phyloP scores from a whole-genome alignment of 1,140 invertebrate species.

The Helicorthomorpha holstii region DNA sequence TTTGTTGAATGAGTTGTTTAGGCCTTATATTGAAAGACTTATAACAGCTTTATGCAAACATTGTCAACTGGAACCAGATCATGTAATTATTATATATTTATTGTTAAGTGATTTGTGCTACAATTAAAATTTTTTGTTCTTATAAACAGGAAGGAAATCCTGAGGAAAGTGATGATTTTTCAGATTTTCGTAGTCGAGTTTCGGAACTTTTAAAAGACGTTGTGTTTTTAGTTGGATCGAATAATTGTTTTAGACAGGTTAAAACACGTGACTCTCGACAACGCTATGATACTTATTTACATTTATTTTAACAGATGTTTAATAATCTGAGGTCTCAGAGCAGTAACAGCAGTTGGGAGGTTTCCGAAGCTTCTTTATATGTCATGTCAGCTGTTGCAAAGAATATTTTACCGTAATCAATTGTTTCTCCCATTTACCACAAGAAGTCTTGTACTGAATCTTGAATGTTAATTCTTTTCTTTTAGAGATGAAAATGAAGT shows the following conservation, averaged over 20 bases:
- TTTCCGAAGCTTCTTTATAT: slow-evolving; percentile 84
- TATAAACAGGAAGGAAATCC: slow-evolving; percentile 54
- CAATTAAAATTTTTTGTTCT: slow-evolving; percentile 1
- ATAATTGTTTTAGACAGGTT: slow-evolving; percentile 81
- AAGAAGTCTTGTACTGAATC: not conserved
- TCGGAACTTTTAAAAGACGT: slow-evolving; percentile 91
- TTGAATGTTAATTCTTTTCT: slow-evolving; percentile 7
- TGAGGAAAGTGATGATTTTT: slow-evolving; percentile 68
- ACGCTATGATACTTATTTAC: slow-evolving; percentile 14
- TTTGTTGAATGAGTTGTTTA: slow-evolving; percentile 56
- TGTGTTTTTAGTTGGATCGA: slow-evolving; percentile 89
- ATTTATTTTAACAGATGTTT: slow-evolving; percentile 27
- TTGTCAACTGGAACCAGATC: slow-evolving; percentile 78
- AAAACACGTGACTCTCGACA: slow-evolving; percentile 36
- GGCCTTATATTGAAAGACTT: slow-evolving; percentile 75
- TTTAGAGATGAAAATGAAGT: slow-evolving; percentile 74
- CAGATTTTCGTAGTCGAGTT: slow-evolving; percentile 76
- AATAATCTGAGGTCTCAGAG: slow-evolving; percentile 26
- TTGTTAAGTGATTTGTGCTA: not conserved
- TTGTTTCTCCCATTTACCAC: slow-evolving; percentile 1
- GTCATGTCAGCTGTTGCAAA: slow-evolving; percentile 90
- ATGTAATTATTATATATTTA: slow-evolving; percentile 43
- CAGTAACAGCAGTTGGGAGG: slow-evolving; percentile 57
- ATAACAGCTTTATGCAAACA: slow-evolving; percentile 67
- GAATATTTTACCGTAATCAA: slow-evolving; percentile 82